A percentile compares a stretch with the other conserved stretches of the same genome.
Evolutionary conservation across 1,140 invertebrate species (phyloP).

Genomic region (Mactra quadrangularis): DNA sequence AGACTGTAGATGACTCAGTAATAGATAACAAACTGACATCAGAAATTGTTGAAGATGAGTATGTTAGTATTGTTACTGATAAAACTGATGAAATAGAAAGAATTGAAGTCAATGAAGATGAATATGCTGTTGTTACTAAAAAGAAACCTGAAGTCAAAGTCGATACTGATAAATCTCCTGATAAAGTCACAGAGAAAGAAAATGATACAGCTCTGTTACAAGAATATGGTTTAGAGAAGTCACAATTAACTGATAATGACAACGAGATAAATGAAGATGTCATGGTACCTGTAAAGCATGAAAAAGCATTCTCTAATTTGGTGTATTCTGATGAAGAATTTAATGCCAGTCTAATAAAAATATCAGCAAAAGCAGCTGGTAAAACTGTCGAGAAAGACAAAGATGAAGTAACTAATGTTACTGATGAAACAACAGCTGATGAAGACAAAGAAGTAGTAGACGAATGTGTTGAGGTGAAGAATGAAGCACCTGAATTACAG

Average conservation of each 20-base stretch:
- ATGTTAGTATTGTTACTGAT: slow-evolving; percentile 10
- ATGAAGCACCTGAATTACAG: neutral
- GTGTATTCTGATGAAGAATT: slow-evolving; percentile 38
- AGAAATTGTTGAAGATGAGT: slow-evolving; percentile 18
- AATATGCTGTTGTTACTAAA: slow-evolving; percentile 33
- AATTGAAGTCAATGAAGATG: neutral
- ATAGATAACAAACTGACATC: too few species aligned
- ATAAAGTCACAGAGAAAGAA: neutral
- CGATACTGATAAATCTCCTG: neutral
- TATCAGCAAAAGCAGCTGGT: neutral
- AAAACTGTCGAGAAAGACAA: neutral
- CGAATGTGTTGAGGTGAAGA: neutral
- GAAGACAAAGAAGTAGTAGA: neutral
- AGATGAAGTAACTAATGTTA: slow-evolving; percentile 7
- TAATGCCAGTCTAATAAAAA: neutral
- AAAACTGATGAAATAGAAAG: neutral
- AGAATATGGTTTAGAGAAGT: neutral
- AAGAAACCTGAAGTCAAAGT: slow-evolving; percentile 9
- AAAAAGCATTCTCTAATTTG: slow-evolving; percentile 27
- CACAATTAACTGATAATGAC: neutral
- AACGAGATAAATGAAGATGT: slow-evolving; percentile 1
- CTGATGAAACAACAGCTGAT: neutral
- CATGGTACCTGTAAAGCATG: neutral
- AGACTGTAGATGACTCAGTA: too few species aligned
- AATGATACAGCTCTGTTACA: neutral